A percentile compares a stretch with the other conserved stretches of the same genome.
phyloP scores from a whole-genome alignment of 1,140 invertebrate species.

The Glomeris maerens region DNA sequence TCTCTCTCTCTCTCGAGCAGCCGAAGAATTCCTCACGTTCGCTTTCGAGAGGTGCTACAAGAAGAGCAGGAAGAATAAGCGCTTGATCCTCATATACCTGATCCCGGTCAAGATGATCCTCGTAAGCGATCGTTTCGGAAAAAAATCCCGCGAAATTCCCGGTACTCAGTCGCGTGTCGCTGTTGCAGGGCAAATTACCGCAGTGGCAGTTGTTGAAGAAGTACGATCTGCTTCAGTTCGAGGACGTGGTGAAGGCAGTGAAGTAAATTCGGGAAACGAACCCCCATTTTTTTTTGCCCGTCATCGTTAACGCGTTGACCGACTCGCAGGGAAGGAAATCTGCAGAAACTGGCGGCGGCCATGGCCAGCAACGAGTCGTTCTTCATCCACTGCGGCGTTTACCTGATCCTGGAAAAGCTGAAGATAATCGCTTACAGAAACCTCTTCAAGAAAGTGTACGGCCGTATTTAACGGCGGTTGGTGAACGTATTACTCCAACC shows the following conservation, averaged over 20 bases:
- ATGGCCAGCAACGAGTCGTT: conserved; percentile 76
- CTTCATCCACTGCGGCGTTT: conserved; percentile 90
- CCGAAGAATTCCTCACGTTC: conserved; percentile 80
- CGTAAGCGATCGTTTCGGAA: conserved; percentile 28
- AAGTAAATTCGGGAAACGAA: conserved; percentile 33
- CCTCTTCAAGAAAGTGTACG: conserved; percentile 86
- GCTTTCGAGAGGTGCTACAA: conserved; percentile 83
- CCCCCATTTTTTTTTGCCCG: not conserved
- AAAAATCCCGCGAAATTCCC: not conserved
- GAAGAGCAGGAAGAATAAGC: conserved; percentile 71
- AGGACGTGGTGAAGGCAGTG: conserved; percentile 69
- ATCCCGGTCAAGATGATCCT: conserved; percentile 94
- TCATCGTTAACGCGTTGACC: not conserved
- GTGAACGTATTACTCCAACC: too few species aligned
- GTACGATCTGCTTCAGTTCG: conserved; percentile 81
- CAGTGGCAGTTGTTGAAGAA: conserved; percentile 60
- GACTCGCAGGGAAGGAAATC: conserved; percentile 53
- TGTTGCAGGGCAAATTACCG: conserved; percentile 66
- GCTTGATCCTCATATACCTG: conserved; percentile 85
- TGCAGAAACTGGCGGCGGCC: conserved; percentile 65
- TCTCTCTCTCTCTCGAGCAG: conserved; percentile 36
- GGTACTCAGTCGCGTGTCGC: not conserved
- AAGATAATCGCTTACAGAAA: conserved; percentile 91
- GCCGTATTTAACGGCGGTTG: too few species aligned
- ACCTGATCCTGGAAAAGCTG: conserved; percentile 89